Evolutionary conservation across 2,113 vertebrate species (phyloP).

Genomic region (Bufo bufo): DNA sequence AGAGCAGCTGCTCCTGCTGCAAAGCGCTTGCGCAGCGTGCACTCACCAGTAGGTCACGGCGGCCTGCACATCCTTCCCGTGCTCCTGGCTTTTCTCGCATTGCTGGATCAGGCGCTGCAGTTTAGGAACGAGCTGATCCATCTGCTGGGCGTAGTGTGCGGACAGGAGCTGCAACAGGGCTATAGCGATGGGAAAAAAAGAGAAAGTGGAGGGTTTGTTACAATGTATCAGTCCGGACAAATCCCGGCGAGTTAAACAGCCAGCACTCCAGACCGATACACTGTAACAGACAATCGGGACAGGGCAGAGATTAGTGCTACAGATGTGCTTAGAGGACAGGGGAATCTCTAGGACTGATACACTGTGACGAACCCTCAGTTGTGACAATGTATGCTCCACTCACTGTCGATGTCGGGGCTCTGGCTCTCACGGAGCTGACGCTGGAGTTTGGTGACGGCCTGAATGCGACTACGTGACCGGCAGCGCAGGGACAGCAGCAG

Average conservation of each 20-base stretch:
- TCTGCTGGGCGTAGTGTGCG: conserved; percentile 70
- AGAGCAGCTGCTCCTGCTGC: not conserved
- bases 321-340: not conserved
- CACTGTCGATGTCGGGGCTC: conserved; percentile 72
- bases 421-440: conserved; percentile 62
- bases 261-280: no score
- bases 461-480: conserved; percentile 65
- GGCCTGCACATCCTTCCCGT: conserved; percentile 67
- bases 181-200: conserved; percentile 42
- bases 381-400: not conserved
- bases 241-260: no score
- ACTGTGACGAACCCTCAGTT: not conserved
- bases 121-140: conserved; percentile 68
- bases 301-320: not conserved
- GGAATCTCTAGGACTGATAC: not conserved
- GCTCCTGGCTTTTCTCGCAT: conserved; percentile 67
- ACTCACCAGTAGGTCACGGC: conserved; percentile 77
- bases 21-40: no score
- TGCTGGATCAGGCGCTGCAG: conserved; percentile 65
- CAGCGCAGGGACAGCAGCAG: conserved; percentile 66
- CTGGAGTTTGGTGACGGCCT: conserved; percentile 63
- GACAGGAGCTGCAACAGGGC: conserved; percentile 69
- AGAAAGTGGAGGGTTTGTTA: not conserved
- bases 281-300: not conserved
- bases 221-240: not conserved